Conservation (phyloP, 2,797 vertebrate species). For the Amphiprion clarkii region DNA sequence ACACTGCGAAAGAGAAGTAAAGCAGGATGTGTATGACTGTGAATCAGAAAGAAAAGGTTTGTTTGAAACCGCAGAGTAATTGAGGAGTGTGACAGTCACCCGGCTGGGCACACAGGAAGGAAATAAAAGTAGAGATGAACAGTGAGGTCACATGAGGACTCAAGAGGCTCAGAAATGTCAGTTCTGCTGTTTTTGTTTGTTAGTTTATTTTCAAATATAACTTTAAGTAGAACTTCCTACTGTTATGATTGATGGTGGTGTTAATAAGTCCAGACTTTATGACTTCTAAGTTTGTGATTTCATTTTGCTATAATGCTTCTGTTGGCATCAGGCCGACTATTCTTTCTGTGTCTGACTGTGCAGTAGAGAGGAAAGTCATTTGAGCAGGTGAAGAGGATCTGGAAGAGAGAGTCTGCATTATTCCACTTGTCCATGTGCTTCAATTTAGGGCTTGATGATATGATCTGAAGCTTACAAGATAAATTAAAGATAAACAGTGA, state of each 20-base stretch:
- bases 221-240: too few species aligned
- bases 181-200: neutral
- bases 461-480: too few species aligned
- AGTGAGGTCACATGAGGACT: neutral
- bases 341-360: too few species aligned
- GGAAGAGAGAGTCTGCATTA: too few species aligned
- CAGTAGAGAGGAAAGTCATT: too few species aligned
- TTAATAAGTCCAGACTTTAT: too few species aligned
- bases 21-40: slow-evolving; percentile 37
- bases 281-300: slow-evolving; percentile 7
- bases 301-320: neutral
- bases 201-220: too few species aligned
- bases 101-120: neutral
- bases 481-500: too few species aligned
- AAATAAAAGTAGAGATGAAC: slow-evolving; percentile 7
- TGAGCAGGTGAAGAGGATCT: too few species aligned
- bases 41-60: slow-evolving; percentile 27
- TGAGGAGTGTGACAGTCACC: neutral
- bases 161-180: neutral
- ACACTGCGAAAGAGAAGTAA: neutral
- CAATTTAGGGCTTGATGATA: too few species aligned
- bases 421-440: too few species aligned
- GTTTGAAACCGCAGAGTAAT: slow-evolving; percentile 22
- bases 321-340: too few species aligned
- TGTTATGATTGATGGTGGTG: neutral